Percentiles rank a stretch among this genome's conserved stretches.
These are phyloP conservation scores for Cotesia chilonis DNA, from an alignment of 1,140 invertebrate genomes.

Conservation along the genomic window DNA sequence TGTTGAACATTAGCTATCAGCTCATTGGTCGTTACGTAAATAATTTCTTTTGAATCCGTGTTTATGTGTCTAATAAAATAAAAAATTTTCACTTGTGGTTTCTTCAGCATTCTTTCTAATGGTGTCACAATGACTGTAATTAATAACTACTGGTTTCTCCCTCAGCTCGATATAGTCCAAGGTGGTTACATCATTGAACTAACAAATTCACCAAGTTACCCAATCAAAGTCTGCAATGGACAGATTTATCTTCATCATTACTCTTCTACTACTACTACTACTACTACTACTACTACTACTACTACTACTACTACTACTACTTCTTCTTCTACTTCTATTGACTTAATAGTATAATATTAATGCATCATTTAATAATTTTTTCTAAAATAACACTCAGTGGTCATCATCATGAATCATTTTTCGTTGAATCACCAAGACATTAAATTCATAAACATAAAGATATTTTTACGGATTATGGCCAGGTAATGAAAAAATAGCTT, in stretches of 20 bases:
- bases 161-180: conserved; percentile 36
- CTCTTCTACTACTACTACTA: conserved; percentile 8
- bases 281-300: background rate
- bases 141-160: conserved; percentile 37
- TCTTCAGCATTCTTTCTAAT: background rate
- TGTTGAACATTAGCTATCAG: conserved; percentile 22
- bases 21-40: conserved; percentile 18
- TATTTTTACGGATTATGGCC: conserved; percentile 15
- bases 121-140: background rate
- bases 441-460: conserved; percentile 17
- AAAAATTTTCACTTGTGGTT: conserved; percentile 18
- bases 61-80: background rate
- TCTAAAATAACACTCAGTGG: background rate
- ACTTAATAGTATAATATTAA: background rate
- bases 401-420: background rate
- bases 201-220: conserved; percentile 34
- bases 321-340: background rate
- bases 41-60: conserved; percentile 17
- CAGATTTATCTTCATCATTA: conserved; percentile 30
- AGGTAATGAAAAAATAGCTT: conserved; percentile 18
- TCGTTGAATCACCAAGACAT: conserved; percentile 6
- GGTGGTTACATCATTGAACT: conserved; percentile 40
- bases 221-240: conserved; percentile 31
- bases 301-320: background rate
- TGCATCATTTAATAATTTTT: background rate